phyloP scores from a whole-genome alignment of 2,797 vertebrate species.

The Sternotherus odoratus region DNA sequence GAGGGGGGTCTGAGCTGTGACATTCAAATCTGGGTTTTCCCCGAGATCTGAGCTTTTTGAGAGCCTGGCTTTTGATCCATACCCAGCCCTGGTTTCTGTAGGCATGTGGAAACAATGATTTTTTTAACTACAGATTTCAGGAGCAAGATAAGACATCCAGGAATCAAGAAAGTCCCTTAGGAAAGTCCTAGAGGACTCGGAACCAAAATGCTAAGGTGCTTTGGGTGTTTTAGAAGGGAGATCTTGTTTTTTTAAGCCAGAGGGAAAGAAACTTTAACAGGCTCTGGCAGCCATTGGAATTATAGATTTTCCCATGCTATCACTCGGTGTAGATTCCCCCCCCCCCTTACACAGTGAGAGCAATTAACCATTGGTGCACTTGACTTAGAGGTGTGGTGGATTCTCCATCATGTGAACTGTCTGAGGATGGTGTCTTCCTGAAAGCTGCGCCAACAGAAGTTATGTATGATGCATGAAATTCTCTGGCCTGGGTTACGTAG shows the following conservation, averaged over 20 bases:
- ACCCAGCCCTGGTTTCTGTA: neutral
- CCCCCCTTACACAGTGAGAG: no score
- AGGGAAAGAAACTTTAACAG: neutral
- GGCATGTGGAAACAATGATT: neutral
- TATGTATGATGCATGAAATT: no score
- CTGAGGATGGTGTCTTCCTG: no score
- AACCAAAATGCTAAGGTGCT: neutral
- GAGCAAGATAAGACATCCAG: neutral
- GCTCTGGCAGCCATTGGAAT: neutral
- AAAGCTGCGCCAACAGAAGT: no score
- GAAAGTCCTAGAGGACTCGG: neutral
- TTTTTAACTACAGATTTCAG: neutral
- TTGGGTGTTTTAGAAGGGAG: no score
- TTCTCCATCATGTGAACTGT: no score
- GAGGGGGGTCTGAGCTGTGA: neutral
- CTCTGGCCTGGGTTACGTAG: no score
- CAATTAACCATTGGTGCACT: no score
- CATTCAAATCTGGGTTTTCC: neutral
- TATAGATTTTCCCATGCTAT: no score
- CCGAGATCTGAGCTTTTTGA: neutral
- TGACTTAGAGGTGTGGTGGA: no score
- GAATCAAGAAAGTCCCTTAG: neutral
- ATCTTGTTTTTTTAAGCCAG: neutral
- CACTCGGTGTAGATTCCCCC: no score
- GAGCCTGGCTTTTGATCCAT: neutral